Evolutionary conservation across 2,888 invertebrate species (phyloP), one percentile per base, ranked within the genome.

Genomic region (Cantharis nigra): DNA sequence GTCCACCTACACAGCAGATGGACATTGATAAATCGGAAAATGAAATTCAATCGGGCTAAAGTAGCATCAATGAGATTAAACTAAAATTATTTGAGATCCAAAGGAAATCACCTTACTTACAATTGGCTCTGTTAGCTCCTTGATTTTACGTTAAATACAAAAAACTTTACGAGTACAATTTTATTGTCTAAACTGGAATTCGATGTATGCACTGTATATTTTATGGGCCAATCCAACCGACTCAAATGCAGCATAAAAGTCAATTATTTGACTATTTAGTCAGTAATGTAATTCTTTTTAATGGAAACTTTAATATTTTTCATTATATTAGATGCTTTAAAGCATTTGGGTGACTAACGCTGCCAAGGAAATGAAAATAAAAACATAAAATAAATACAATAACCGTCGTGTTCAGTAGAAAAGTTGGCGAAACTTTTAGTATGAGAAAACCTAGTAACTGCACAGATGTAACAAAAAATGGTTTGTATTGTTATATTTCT

Each of bases 401-500:
- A 67, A 67, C 65, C 20, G 65, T 67, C 65, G 26, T 67, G 65
- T 67, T 67, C 26, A 11, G 65, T 67, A 20, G 23, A 23, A 67
- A 67, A 67, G 20, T 67, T 67, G 65, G 26, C 65, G n/a, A 26
- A 49, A 49, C n/a, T 49, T 49, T 49, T 9, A 67, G 65, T 67
- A 67, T 67, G 65, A 67, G 65, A 67, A 67, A 67, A 20, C 65
- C 23, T 23, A 26, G 65, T 23, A 67, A 67, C 20, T 26, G 65
- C 26, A 67, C 65, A 67, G 65, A 67, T 67, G 65, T 67, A 67
- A 67, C 65, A 67, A 14, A 67, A 67, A 67, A 20, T 67, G 65
- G 65, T 23, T 26, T 67, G 65, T 67, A 23, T 67, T 67, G 65
- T 67, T 67, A 67, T 67, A 49, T 49, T 49, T 67, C 26, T 67